phyloP scores from a whole-genome alignment of 2,888 invertebrate genomes.

The Pecten maximus region DNA sequence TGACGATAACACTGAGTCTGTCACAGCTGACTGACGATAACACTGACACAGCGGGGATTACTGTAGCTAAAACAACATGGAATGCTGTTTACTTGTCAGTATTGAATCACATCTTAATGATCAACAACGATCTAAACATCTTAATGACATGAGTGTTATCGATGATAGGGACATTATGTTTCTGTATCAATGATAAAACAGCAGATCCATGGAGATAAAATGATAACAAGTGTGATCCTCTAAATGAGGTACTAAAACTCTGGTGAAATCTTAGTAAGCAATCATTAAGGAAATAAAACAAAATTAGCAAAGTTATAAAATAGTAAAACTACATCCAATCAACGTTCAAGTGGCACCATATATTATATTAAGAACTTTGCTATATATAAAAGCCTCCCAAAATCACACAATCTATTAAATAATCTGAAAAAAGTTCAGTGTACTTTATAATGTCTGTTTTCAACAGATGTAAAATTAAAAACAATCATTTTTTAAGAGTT shows the following conservation, averaged over 20 bases:
- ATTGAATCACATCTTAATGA: background rate
- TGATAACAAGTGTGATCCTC: background rate
- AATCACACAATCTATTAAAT: background rate
- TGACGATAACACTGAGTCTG: too few relatives aligned
- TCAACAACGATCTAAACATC: background rate
- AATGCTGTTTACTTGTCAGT: background rate
- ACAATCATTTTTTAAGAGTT: background rate
- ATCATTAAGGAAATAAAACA: background rate
- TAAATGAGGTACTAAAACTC: background rate
- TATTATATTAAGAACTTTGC: background rate
- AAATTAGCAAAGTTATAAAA: background rate
- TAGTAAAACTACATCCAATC: background rate
- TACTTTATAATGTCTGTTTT: background rate
- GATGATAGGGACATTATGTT: background rate
- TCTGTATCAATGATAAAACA: background rate
- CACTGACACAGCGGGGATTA: too few relatives aligned
- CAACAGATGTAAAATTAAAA: background rate
- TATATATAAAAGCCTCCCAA: background rate
- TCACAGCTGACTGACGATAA: too few relatives aligned
- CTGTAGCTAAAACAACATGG: too few relatives aligned
- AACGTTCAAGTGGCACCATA: background rate
- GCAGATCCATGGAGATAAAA: background rate
- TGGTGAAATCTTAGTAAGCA: background rate
- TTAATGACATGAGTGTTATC: background rate
- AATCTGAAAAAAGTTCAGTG: background rate